Evolutionary conservation across 2,113 vertebrate species (phyloP).

Genomic region (Osmerus mordax): DNA sequence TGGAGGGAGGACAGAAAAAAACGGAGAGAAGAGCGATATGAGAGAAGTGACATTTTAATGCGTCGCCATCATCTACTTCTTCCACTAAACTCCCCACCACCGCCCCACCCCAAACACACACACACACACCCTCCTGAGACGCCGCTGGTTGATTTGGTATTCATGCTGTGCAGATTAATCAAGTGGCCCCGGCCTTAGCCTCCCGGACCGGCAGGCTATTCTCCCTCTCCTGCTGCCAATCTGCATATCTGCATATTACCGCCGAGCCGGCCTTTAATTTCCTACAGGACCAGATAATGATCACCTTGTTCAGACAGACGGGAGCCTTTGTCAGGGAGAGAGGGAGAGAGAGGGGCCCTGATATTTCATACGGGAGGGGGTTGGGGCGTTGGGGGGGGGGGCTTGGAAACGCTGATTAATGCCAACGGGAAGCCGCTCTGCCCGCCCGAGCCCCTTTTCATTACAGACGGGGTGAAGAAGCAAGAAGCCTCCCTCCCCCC

Average conservation of each 20-base stretch:
- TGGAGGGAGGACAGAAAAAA: slow-evolving; percentile 2
- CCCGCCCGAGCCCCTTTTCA: slow-evolving; percentile 41
- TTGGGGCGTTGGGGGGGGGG: slow-evolving; percentile 15
- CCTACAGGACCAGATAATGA: slow-evolving; percentile 96
- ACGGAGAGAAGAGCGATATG: slow-evolving; percentile 53
- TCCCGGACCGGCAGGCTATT: slow-evolving; percentile 73
- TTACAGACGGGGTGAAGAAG: slow-evolving; percentile 25
- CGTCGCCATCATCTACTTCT: slow-evolving; percentile 36
- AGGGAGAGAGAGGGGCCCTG: slow-evolving; percentile 60
- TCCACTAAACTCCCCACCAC: not conserved
- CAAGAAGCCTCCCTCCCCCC: slow-evolving; percentile 1
- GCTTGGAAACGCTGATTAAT: slow-evolving; percentile 52
- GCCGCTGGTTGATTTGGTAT: slow-evolving; percentile 84
- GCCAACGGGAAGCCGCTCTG: slow-evolving; percentile 30
- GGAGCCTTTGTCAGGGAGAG: slow-evolving; percentile 78
- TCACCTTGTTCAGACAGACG: slow-evolving; percentile 86
- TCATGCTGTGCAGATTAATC: slow-evolving; percentile 89
- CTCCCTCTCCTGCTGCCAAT: slow-evolving; percentile 72
- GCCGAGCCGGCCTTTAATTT: slow-evolving; percentile 92
- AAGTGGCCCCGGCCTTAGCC: slow-evolving; percentile 78
- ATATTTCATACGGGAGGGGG: slow-evolving; percentile 59
- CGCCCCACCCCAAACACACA: slow-evolving; percentile 10
- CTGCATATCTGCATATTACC: slow-evolving; percentile 95
- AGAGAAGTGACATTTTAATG: slow-evolving; percentile 75
- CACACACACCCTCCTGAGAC: slow-evolving; percentile 67